phyloP scores from a whole-genome alignment of 2,113 vertebrate species.

The Prunella himalayana region DNA sequence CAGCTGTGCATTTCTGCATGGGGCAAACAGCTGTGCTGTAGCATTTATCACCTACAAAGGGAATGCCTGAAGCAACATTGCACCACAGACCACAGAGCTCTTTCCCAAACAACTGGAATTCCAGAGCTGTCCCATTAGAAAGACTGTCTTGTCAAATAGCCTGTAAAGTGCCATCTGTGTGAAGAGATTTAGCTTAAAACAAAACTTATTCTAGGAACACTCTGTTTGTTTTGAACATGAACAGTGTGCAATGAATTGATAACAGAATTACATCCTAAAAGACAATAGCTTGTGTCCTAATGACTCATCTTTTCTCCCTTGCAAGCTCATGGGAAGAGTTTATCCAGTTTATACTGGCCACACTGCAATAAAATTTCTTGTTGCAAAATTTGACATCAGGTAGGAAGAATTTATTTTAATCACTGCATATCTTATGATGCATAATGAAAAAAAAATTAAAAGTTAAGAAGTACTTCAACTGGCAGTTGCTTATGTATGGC shows the following conservation, averaged over 20 bases:
- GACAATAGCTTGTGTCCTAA: not conserved
- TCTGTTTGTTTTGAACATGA: not conserved
- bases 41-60: not conserved
- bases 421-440: not conserved
- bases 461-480: not conserved
- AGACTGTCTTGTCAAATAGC: not conserved
- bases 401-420: not conserved
- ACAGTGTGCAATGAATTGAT: not conserved
- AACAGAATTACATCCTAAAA: constrained; percentile 26
- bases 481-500: not conserved
- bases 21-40: not conserved
- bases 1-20: not conserved
- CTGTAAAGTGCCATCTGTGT: not conserved
- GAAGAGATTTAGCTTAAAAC: not conserved
- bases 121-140: not conserved
- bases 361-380: not conserved
- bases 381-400: not conserved
- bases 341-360: not conserved
- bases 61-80: not conserved
- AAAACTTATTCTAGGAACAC: not conserved
- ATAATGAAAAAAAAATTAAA: not conserved
- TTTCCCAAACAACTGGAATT: constrained; percentile 15
- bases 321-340: not conserved
- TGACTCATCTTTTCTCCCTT: constrained; percentile 28
- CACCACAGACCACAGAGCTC: not conserved